These are phyloP conservation scores for Castor canadensis DNA, from an alignment of 2,113 vertebrate species.

Conservation along the genomic window DNA sequence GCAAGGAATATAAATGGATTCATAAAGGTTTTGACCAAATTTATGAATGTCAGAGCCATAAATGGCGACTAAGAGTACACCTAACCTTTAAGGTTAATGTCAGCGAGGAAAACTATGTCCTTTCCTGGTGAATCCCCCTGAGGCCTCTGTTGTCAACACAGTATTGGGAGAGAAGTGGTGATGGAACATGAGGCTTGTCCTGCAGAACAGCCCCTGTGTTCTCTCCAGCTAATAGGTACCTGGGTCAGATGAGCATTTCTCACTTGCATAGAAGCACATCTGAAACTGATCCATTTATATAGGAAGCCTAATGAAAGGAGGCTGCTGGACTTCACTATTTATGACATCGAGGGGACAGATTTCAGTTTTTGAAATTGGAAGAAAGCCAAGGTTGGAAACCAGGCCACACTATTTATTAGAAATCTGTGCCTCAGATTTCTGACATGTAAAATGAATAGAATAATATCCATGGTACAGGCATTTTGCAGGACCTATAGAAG, in stretches of 20 bases:
- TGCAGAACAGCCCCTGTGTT: background rate
- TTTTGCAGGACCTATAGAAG: background rate
- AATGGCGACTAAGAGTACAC: conserved; percentile 70
- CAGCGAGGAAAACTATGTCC: conserved; percentile 56
- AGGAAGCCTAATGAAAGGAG: background rate
- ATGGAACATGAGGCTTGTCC: background rate
- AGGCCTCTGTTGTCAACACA: conserved; percentile 55
- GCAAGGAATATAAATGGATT: conserved; percentile 71
- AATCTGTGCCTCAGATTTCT: background rate
- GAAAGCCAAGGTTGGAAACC: background rate
- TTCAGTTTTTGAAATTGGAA: background rate
- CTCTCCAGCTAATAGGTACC: background rate
- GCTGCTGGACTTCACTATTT: background rate
- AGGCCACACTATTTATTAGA: background rate
- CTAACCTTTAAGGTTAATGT: conserved; percentile 76
- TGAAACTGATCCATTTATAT: background rate
- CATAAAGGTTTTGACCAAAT: conserved; percentile 76
- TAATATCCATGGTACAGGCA: accelerated
- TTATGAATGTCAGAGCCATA: conserved; percentile 78
- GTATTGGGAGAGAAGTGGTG: background rate
- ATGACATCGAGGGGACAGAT: background rate
- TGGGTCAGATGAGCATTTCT: background rate
- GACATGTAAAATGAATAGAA: background rate
- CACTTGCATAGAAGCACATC: background rate
- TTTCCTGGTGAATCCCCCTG: conserved; percentile 50